Evolutionary conservation across 2,113 vertebrate species (phyloP).

Genomic region (Cnemophilus loriae): DNA sequence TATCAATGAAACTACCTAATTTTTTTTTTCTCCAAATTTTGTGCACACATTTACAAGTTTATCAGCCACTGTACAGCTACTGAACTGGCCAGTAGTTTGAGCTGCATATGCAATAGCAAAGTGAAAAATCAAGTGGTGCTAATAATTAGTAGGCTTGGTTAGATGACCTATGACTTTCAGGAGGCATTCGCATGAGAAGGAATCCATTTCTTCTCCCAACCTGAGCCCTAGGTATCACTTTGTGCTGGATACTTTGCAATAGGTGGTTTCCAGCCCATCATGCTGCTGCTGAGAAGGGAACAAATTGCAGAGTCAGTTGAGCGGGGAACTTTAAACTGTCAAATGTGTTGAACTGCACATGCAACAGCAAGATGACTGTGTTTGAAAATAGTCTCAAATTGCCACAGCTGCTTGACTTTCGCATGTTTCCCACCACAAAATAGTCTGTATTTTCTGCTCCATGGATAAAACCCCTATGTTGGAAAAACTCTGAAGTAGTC

Average conservation of each 20-base stretch:
- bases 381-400: conserved; percentile 42
- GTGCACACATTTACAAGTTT: conserved; percentile 55
- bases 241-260: neutral
- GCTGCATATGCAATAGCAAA: neutral
- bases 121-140: neutral
- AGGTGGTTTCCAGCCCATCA: neutral
- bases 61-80: conserved; percentile 38
- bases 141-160: neutral
- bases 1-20: conserved; percentile 37
- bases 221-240: neutral
- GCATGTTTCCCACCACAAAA: conserved; percentile 33
- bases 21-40: conserved; percentile 52
- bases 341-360: conserved; percentile 24
- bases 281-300: neutral
- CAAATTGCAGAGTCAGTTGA: conserved; percentile 15
- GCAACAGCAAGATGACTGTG: conserved; percentile 37
- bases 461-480: neutral
- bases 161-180: neutral
- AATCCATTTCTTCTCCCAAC: neutral
- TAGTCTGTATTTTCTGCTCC: conserved; percentile 53
- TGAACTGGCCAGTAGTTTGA: conserved; percentile 10
- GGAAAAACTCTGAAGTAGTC: conserved; percentile 3
- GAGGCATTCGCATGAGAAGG: neutral
- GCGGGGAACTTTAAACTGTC: conserved; percentile 41
- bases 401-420: conserved; percentile 54